These are phyloP conservation scores for Mya arenaria DNA, from an alignment of 1,140 invertebrate genomes.

Conservation along the genomic window DNA sequence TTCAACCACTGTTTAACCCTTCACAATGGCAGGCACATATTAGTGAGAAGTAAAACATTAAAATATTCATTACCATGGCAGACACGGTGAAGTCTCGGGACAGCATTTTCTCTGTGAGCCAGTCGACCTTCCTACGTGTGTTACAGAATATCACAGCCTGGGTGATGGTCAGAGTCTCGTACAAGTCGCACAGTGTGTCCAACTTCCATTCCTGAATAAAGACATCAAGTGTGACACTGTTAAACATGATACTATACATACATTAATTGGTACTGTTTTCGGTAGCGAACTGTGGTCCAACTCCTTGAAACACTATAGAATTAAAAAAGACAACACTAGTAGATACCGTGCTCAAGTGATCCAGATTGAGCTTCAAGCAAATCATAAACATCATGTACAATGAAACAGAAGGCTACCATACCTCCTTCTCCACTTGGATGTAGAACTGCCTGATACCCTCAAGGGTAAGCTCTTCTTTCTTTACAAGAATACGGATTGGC, in stretches of 20 bases:
- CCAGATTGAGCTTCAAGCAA: too few relatives aligned
- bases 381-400: too few relatives aligned
- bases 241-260: too few relatives aligned
- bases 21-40: neutral
- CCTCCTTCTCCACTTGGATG: conserved; percentile 95
- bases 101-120: conserved; percentile 97
- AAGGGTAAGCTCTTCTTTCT: conserved; percentile 99
- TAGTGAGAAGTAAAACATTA: neutral
- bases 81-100: conserved; percentile 98
- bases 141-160: conserved; percentile 99
- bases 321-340: too few relatives aligned
- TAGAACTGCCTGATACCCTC: conserved; percentile 99
- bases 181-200: conserved; percentile 95
- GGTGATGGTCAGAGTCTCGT: conserved; percentile 98
- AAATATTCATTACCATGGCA: conserved; percentile 87
- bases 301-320: too few relatives aligned
- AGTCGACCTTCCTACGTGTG: conserved; percentile 98
- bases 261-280: too few relatives aligned
- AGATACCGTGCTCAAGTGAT: too few relatives aligned
- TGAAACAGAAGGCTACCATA: too few relatives aligned
- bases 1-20: too few relatives aligned
- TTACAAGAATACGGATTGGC: conserved; percentile 97
- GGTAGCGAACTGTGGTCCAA: too few relatives aligned
- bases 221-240: too few relatives aligned
- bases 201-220: conserved; percentile 95